Evolutionary conservation across 2,888 invertebrate genomes (phyloP), one percentile per base, ranked within the genome.

Genomic region (Drosophila algonquin): DNA sequence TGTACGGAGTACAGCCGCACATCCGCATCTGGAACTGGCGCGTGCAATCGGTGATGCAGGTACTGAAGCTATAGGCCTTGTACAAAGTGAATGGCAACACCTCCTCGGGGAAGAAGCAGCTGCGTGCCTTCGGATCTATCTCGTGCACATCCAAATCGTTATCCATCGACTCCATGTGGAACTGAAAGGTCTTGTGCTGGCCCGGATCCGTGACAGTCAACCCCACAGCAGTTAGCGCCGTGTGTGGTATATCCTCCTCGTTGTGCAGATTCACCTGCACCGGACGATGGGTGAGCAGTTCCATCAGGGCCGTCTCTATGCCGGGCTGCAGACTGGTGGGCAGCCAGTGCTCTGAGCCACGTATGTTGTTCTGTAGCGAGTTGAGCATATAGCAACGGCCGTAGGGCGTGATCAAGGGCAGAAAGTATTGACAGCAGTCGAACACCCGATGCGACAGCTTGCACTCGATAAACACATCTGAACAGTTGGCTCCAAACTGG

Each of bases 51-150:
- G 95, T 94, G 3, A 94, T 94, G 89, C 96, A 96, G 1, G 95
- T 94, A 80, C 95, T 95, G 90, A 94, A 96, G 52, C 96, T 96
- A 89, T 96, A 96, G 46, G 93, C 92, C 1, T 93, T 93, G 83
- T 95, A 95, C 0, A 94, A 90, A 3, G 94, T 93, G 9, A 93
- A 91, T 55, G 93, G 91, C 16, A 94, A 93, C 0, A 84, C 63
- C 90, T 96, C 96, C 52, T 94, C 92, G 40, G 94, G 92, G 87
- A 95, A 96, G n/a, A 94, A 93, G 83, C 96, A 96, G 45, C 94
- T 94, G 16, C 96, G 93, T 77, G 95, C 94, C 24, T 93, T 87
- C 0, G 94, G 91, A 0, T 93, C 93, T 0, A 95, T 94, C 44
- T 94, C 93, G 2, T 92, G 92, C 1, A 95, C 94, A 72, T 94